Evolutionary conservation across 2,888 invertebrate genomes (phyloP), one percentile per base, ranked within the genome.

Genomic region (Ochropleura plecta): DNA sequence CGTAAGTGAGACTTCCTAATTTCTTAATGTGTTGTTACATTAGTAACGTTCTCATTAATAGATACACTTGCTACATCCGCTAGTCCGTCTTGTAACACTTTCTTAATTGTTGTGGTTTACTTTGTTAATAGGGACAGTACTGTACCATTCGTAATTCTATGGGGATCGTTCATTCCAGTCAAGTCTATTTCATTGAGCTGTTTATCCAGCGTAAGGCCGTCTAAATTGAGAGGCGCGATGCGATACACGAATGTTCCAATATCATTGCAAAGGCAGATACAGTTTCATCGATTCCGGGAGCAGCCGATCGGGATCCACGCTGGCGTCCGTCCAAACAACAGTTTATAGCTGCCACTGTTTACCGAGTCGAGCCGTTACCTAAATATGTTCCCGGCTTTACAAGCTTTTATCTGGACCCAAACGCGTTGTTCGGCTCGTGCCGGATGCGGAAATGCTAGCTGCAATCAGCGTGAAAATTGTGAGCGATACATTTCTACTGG

Each of bases 251-350:
- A 76, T 77, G 79, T 78, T 78, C 60, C 70, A 82, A 87, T 81
- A 81, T 86, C 81, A 84, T 78, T 84, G 81, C 73, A 74, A 82
- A 81, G 68, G 67, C 81, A 85, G 79, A 73, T 81, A 83, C 75
- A 78, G 73, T 88, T 82, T 68, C 81, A 86, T 86, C 78, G 83
- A 85, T 88, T 86, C 86, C 87, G 87, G 89, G 87, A 89, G 90
- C 80, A 81, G 84, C 79, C 82, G 88, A 90, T 86, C 86, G 85
- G 87, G 87, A 84, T 82, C 81, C 83, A 81, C 78, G 79, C 90
- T 95, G 94, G 95, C 95, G 88, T 84, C 81, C 86, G 88, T 94
- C 95, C 94, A 95, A 95, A 91, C 89, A 91, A 82, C 86, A 88
- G 91, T 92, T 92, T 92, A 94, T 91, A 89, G 91, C 90, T 89